A percentile compares a stretch with the other conserved stretches of the same genome.
Conservation (phyloP, 1,140 invertebrate species). For the Formica exsecta region DNA sequence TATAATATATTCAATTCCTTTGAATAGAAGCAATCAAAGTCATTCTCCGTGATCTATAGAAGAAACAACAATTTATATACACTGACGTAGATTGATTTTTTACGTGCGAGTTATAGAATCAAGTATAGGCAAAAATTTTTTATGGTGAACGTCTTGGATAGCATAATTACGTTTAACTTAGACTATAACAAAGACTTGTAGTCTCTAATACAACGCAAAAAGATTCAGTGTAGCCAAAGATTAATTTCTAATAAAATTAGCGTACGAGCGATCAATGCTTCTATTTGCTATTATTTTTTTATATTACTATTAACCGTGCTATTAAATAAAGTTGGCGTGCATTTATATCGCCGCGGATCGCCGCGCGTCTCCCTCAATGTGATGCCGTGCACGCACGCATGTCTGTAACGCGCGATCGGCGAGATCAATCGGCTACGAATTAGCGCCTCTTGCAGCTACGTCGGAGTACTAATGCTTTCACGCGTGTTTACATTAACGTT, state of each 20-base stretch:
- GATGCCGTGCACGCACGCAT: neutral
- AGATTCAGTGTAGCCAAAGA: neutral
- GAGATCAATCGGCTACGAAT: conserved; percentile 58
- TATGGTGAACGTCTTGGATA: neutral
- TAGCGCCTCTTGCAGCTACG: conserved; percentile 33
- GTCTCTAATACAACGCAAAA: neutral
- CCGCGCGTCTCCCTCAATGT: neutral
- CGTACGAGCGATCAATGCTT: neutral
- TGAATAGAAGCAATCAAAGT: neutral
- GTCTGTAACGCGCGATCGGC: conserved; percentile 35
- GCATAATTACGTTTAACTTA: neutral
- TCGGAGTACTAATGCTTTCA: conserved; percentile 74
- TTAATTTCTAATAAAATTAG: conserved; percentile 13
- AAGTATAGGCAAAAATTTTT: neutral
- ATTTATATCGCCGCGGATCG: neutral
- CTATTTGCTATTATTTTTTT: neutral
- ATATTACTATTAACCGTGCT: neutral
- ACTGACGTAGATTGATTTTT: neutral
- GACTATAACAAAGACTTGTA: conserved; percentile 6
- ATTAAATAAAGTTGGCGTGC: conserved; percentile 21
- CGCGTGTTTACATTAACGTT: conserved; percentile 78
- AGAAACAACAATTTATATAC: too few relatives aligned
- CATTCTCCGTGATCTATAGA: neutral
- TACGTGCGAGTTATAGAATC: neutral
- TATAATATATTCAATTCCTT: conserved; percentile 22